Evolutionary conservation across 2,113 vertebrate genomes (phyloP).

Genomic region (Chaetorhynchus papuensis): DNA sequence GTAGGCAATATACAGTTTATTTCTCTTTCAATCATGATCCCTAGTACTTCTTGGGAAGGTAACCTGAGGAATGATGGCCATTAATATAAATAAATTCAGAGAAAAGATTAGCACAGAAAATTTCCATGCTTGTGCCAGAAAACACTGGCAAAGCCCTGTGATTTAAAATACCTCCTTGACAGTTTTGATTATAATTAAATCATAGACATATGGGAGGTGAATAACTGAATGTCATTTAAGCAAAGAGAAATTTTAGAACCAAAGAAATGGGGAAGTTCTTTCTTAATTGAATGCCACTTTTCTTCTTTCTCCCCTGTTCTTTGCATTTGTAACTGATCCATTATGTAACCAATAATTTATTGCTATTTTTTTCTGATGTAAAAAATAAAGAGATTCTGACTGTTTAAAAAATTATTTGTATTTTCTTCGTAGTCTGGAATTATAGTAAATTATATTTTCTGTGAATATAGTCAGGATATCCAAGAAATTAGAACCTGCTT

Average conservation of each 20-base stretch:
- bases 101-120: conserved; percentile 59
- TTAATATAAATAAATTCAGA: conserved; percentile 65
- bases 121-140: conserved; percentile 25
- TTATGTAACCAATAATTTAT: not conserved
- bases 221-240: conserved; percentile 54
- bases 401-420: not conserved
- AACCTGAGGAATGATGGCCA: conserved; percentile 29
- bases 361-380: not conserved
- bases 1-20: conserved; percentile 28
- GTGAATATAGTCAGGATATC: not conserved
- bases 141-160: conserved; percentile 47
- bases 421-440: not conserved
- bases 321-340: not conserved
- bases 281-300: not conserved
- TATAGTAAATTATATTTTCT: not conserved
- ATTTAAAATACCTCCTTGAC: conserved; percentile 63
- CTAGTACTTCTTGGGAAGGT: conserved; percentile 8
- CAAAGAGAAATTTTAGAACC: conserved; percentile 13
- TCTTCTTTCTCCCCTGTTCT: not conserved
- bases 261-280: conserved; percentile 8
- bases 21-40: conserved; percentile 32
- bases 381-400: not conserved
- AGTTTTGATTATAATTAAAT: conserved; percentile 72
- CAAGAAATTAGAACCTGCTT: not conserved
- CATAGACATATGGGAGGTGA: conserved; percentile 48